Base-by-base conservation (phyloP, 2,113 vertebrate species). In the Lonchura striata region DNA sequence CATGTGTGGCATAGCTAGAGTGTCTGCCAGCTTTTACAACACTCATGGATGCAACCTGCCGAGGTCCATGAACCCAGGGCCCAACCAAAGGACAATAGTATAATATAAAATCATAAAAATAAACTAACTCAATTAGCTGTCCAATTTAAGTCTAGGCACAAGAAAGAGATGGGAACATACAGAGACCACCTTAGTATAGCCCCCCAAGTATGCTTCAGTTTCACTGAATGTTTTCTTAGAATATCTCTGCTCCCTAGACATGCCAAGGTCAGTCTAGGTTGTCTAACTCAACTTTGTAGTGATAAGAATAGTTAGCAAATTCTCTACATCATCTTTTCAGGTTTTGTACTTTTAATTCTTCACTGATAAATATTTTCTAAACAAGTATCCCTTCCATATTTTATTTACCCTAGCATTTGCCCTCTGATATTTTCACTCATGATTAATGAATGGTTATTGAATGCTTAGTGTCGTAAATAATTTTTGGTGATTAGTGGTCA, bases 1-100 rank as follows among this genome's bases (percentile, higher is more conserved):
- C 16, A 18, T 15, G 17, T 21, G 13, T 53, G 30, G 11, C 53
- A 52, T 3, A n/a, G 24, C 9, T 53, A 9, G 0, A 1, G 6
- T 47, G 24, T 41, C n/a, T 53, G 41, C 17, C 54, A 68, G 17
- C 15, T 27, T 52, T 69, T 5, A 3, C 14, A 54, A 41, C 8
- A 22, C 11, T 47, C 14, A 7, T 19, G 28, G 21, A 54, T 47
- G 9, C 41, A 31, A 42, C 30, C 25, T 69, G 14, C 17, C 17
- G 53, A 31, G 25, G 30, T 7, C 30, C 54, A 37, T 28, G 12
- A 53, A 54, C 15, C 17, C 35, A 47, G 15, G 7, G 8, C 21
- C 31, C 25, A 61, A 82, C 46, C 8, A 31, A 54, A 78, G 15
- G 11, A 77, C 46, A 7, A 5, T 49, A 54, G 64, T 21, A 27